These are phyloP conservation scores for Papilio protenor DNA, from an alignment of 2,888 invertebrate genomes.

Conservation along the genomic window DNA sequence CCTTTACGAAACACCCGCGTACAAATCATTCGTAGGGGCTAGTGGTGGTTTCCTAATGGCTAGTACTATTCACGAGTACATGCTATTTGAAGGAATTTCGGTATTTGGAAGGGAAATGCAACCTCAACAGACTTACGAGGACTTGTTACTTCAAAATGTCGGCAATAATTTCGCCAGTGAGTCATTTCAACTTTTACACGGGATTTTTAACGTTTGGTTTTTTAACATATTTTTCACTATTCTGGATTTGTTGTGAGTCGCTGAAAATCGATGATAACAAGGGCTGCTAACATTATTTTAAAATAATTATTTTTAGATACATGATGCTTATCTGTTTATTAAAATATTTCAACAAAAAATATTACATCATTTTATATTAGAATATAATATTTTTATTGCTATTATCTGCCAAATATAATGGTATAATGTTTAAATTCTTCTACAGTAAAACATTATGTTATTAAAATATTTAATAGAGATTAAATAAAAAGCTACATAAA, in stretches of 20 bases:
- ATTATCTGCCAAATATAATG: no score
- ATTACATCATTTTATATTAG: background rate
- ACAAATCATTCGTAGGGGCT: constrained; percentile 86
- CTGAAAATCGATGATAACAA: constrained; percentile 7
- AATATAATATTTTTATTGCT: background rate
- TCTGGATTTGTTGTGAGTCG: constrained; percentile 4
- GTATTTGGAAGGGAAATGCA: constrained; percentile 71
- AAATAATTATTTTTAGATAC: background rate
- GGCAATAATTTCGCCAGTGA: constrained; percentile 83
- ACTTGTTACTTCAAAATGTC: constrained; percentile 78
- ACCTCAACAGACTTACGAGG: constrained; percentile 70
- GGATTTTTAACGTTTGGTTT: constrained; percentile 47
- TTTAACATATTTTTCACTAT: constrained; percentile 30
- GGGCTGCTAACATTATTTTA: constrained; percentile 31
- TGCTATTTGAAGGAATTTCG: constrained; percentile 66
- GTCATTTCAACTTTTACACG: constrained; percentile 58
- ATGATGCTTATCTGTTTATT: background rate
- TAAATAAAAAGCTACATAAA: background rate
- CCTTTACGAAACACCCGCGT: constrained; percentile 90
- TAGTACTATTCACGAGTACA: constrained; percentile 87
- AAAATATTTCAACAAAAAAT: background rate
- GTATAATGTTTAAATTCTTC: no score
- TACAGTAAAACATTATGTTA: no score
- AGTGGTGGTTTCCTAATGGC: constrained; percentile 91
- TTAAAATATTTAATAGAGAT: background rate